Base-by-base conservation (phyloP, 2,797 vertebrate genomes). In the Phataginus tetradactyla region DNA sequence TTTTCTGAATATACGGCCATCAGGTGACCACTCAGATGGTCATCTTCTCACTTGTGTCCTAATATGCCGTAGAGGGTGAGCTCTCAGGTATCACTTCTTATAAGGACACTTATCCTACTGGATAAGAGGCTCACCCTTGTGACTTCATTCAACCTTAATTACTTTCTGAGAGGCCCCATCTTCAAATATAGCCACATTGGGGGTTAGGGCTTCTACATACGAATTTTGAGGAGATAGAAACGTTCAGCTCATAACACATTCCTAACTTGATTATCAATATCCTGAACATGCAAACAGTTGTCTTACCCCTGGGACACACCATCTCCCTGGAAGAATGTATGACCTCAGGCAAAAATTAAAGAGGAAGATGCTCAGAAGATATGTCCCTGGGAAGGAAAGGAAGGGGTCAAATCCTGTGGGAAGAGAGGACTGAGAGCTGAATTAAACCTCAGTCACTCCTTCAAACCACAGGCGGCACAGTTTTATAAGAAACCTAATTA, bases 261-360 rank as follows among this genome's bases (percentile, higher is more conserved):
- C 63, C 53, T 88, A 91, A 85, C 18, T 86, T 23, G 53, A 87
- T 64, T 94, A 94, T 27, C 39, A 71, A 86, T 69, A 95, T 42
- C 20, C 23, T 42, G 32, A 21, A 93, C 23, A 85, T 51, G 55
- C 21, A 63, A 94, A 77, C 20, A 59, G n/a, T 5, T 71, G 53
- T 34, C 51, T 86, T 14, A 88, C 6, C 15, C 34, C n/a, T 85
- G 90, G 59, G 39, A 95, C 45, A 78, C 10, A 80, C 12, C 63
- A 91, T 53, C 84, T 91, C 37, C 61, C 45, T 77, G n/a, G 95
- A 91, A 66, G 88, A 89, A 93, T 45, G 6, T 63, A 71, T 72
- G 66, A 88, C 53, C 11, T 90, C 37, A 63, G 27, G 39, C 34
- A 93, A 90, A 53, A 79, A 84, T 29, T 89, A 66, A 95, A 68